A percentile compares a stretch with the other conserved stretches of the same genome.
phyloP scores from a whole-genome alignment of 2,888 invertebrate species.

The Leptinotarsa haldemani region DNA sequence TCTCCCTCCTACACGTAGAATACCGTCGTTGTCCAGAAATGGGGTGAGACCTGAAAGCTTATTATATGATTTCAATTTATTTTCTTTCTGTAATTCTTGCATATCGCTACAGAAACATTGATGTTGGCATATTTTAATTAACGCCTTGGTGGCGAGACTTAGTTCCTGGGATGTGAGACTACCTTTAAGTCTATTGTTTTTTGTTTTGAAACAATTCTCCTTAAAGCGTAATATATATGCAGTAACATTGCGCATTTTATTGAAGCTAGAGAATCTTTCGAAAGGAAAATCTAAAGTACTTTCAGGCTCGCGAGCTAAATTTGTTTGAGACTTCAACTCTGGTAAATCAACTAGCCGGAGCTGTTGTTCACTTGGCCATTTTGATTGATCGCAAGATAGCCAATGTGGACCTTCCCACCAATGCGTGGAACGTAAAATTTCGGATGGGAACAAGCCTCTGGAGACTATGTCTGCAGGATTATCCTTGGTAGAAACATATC shows the following conservation, averaged over 20 bases:
- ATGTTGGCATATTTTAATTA: slow-evolving; percentile 6
- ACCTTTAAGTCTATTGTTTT: slow-evolving; percentile 1
- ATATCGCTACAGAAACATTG: slow-evolving; percentile 28
- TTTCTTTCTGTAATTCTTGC: slow-evolving; percentile 23
- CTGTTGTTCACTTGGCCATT: slow-evolving; percentile 21
- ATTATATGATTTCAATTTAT: slow-evolving; percentile 17
- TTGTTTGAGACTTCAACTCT: not conserved
- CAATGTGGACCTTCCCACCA: slow-evolving; percentile 41
- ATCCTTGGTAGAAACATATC: slow-evolving; percentile 38
- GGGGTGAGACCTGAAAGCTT: slow-evolving; percentile 26
- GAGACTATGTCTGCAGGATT: slow-evolving; percentile 44
- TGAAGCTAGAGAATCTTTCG: not conserved
- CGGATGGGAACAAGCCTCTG: slow-evolving; percentile 21
- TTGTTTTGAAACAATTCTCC: slow-evolving; percentile 12
- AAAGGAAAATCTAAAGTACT: slow-evolving; percentile 9
- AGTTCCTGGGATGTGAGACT: not conserved
- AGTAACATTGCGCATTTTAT: not conserved
- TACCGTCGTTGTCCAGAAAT: slow-evolving; percentile 31
- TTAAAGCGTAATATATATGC: slow-evolving; percentile 21
- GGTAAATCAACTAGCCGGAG: not conserved
- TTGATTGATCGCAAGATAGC: slow-evolving; percentile 12
- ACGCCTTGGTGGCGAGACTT: not conserved
- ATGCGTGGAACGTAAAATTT: slow-evolving; percentile 21
- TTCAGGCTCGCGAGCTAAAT: too few species aligned
- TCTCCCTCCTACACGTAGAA: slow-evolving; percentile 36